Evolutionary conservation across 2,113 vertebrate species (phyloP).

Genomic region (Anas platyrhynchos): DNA sequence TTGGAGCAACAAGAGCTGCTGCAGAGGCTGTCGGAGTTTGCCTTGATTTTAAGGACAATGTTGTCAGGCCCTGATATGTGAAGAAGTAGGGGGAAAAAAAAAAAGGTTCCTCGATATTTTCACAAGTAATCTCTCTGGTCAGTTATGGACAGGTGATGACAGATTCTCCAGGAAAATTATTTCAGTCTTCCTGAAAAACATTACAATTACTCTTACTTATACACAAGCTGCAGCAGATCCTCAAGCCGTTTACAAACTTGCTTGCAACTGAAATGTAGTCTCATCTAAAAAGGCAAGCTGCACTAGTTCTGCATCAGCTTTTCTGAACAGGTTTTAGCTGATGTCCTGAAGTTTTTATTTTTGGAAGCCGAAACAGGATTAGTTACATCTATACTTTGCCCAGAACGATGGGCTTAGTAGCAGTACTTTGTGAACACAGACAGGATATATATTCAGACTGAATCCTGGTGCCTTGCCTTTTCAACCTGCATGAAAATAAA

Average conservation of each 20-base stretch:
- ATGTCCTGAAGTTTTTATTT: not conserved
- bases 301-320: not conserved
- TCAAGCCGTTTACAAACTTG: constrained; percentile 19
- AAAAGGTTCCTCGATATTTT: not conserved
- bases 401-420: not conserved
- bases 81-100: not conserved
- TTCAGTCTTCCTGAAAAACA: not conserved
- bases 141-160: not conserved
- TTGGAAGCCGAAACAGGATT: not conserved
- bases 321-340: not conserved
- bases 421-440: not conserved
- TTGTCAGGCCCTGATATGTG: not conserved
- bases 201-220: not conserved
- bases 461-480: not conserved
- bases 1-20: not conserved
- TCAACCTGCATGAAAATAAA: not conserved
- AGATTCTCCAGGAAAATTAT: not conserved
- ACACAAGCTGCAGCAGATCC: not conserved
- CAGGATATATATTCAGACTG: not conserved
- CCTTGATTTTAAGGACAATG: not conserved
- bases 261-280: not conserved
- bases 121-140: not conserved
- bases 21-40: not conserved
- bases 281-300: not conserved
- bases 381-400: not conserved